phyloP scores from a whole-genome alignment of 2,113 vertebrate genomes.

The Mormyrus iriodes region DNA sequence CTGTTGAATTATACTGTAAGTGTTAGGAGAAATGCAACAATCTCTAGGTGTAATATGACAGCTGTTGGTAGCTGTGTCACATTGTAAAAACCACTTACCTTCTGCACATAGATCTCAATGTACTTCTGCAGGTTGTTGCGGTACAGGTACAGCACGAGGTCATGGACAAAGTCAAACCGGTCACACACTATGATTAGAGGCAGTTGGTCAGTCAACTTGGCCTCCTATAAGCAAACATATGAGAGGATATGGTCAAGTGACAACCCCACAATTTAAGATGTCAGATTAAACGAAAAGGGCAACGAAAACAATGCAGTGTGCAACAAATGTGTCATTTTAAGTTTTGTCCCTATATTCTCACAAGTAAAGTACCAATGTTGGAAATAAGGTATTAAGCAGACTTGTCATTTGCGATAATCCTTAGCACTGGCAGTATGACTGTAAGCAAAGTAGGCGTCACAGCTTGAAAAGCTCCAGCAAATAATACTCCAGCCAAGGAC shows the following conservation, averaged over 20 bases:
- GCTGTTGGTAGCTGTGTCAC: neutral
- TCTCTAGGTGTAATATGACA: neutral
- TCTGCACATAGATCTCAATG: constrained; percentile 90
- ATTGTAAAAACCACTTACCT: constrained; percentile 58
- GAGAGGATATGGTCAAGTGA: constrained; percentile 4
- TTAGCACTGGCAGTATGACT: neutral
- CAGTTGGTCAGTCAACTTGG: constrained; percentile 87
- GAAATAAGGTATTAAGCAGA: neutral
- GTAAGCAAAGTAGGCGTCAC: neutral
- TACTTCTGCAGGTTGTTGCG: constrained; percentile 90
- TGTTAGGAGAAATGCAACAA: neutral
- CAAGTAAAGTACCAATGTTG: neutral
- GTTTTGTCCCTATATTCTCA: neutral
- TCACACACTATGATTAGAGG: constrained; percentile 90
- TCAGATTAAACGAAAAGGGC: neutral
- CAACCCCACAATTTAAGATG: neutral
- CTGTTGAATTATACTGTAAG: neutral
- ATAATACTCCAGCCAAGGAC: neutral
- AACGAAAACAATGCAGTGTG: neutral
- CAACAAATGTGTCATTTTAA: neutral
- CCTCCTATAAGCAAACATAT: constrained; percentile 62
- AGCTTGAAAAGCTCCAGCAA: neutral
- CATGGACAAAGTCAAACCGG: constrained; percentile 86
- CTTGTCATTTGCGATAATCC: constrained; percentile 8
- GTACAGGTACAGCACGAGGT: constrained; percentile 84